These are phyloP conservation scores for Eilema griseolum DNA, from an alignment of 2,888 invertebrate genomes.

Conservation along the genomic window DNA sequence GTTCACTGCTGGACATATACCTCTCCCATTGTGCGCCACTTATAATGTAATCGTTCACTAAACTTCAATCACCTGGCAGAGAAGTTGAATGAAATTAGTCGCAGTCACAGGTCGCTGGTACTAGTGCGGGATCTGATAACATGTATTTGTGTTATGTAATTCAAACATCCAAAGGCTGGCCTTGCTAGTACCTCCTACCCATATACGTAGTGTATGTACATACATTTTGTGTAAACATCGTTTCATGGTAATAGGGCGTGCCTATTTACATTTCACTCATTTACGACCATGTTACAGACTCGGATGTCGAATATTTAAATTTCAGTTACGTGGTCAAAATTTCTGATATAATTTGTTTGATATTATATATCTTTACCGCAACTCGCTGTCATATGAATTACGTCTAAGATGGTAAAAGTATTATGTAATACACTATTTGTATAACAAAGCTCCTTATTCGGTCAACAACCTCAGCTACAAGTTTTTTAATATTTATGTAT, in stretches of 20 bases:
- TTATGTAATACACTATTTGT: conserved; percentile 52
- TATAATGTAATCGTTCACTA: conserved; percentile 24
- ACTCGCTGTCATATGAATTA: conserved; percentile 7
- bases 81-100: conserved; percentile 57
- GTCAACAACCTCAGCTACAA: conserved; percentile 64
- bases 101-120: conserved; percentile 58
- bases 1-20: too few species aligned
- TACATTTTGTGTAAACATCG: conserved; percentile 59
- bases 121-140: conserved; percentile 66
- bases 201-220: conserved; percentile 59
- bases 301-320: conserved; percentile 66
- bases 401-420: conserved; percentile 24
- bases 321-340: conserved; percentile 61
- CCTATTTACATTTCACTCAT: conserved; percentile 70
- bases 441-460: conserved; percentile 50
- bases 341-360: conserved; percentile 51
- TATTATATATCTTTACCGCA: conserved; percentile 25
- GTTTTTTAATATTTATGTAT: conserved; percentile 67
- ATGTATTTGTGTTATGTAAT: conserved; percentile 78
- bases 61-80: conserved; percentile 23
- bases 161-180: conserved; percentile 68
- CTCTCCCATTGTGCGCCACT: too few species aligned
- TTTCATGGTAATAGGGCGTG: conserved; percentile 72
- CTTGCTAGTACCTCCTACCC: conserved; percentile 56
- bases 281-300: conserved; percentile 71